phyloP scores from a whole-genome alignment of 2,888 invertebrate genomes.

The Drosophila barbarae region DNA sequence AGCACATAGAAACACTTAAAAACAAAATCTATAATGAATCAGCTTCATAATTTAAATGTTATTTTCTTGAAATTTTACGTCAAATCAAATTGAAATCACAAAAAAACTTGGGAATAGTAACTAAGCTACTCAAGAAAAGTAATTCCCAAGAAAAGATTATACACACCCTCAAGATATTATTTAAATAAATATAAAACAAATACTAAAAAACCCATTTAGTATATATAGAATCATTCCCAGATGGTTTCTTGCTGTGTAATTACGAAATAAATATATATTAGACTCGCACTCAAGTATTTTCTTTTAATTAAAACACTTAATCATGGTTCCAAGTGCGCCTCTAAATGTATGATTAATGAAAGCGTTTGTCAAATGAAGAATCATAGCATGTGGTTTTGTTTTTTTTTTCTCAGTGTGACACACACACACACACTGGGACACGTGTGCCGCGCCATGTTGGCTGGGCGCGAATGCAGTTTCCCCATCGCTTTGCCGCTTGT shows the following conservation, averaged over 20 bases:
- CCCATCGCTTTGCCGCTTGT: conserved; percentile 12
- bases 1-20: conserved; percentile 19
- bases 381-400: not conserved
- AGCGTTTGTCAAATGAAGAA: not conserved
- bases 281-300: not conserved
- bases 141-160: not conserved
- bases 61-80: not conserved
- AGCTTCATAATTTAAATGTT: not conserved
- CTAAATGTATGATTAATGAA: not conserved
- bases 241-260: not conserved
- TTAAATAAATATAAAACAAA: not conserved
- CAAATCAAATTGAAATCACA: not conserved
- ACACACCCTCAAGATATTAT: not conserved
- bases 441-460: conserved; percentile 68
- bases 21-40: not conserved
- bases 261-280: conserved; percentile 7
- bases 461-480: conserved; percentile 55
- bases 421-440: conserved; percentile 42
- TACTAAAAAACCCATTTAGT: not conserved
- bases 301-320: conserved; percentile 6
- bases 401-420: conserved; percentile 5
- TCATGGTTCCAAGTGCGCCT: not conserved
- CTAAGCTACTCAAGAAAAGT: not conserved
- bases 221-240: not conserved
- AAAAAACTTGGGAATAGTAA: not conserved